Conservation (phyloP, 2,888 invertebrate species). For the Drosophila koepferae region DNA sequence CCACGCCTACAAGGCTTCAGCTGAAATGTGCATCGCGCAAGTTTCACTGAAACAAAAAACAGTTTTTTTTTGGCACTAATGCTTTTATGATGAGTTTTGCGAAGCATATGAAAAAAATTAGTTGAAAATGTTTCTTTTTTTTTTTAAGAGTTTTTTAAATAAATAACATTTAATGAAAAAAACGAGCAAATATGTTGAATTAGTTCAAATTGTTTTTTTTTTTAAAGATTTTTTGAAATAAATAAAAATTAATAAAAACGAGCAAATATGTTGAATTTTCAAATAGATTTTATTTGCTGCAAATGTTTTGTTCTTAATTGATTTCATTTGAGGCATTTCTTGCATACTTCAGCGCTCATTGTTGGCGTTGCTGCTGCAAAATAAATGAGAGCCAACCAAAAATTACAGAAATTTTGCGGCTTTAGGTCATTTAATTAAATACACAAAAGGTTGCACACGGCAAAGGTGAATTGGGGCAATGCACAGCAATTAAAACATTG, state of each 20-base stretch:
- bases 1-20: not conserved
- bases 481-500: not conserved
- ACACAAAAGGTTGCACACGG: slow-evolving; percentile 1
- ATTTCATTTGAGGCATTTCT: slow-evolving; percentile 20
- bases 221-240: not conserved
- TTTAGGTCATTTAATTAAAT: slow-evolving; percentile 34
- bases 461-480: not conserved
- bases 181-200: not conserved
- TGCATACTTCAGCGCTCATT: not conserved
- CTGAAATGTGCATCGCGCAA: slow-evolving; percentile 41
- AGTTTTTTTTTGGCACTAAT: slow-evolving; percentile 47
- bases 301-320: not conserved
- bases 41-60: slow-evolving; percentile 31
- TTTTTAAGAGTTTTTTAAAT: too few relatives aligned
- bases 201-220: not conserved
- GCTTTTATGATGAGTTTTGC: slow-evolving; percentile 65
- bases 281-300: not conserved
- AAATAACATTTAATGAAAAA: not conserved
- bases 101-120: slow-evolving; percentile 16
- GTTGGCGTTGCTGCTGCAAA: not conserved
- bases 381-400: not conserved
- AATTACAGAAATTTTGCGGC: slow-evolving; percentile 19
- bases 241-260: not conserved
- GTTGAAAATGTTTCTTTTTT: not conserved
- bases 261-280: not conserved